Evolutionary conservation across 2,888 invertebrate species (phyloP).

Genomic region (Leucania comma): DNA sequence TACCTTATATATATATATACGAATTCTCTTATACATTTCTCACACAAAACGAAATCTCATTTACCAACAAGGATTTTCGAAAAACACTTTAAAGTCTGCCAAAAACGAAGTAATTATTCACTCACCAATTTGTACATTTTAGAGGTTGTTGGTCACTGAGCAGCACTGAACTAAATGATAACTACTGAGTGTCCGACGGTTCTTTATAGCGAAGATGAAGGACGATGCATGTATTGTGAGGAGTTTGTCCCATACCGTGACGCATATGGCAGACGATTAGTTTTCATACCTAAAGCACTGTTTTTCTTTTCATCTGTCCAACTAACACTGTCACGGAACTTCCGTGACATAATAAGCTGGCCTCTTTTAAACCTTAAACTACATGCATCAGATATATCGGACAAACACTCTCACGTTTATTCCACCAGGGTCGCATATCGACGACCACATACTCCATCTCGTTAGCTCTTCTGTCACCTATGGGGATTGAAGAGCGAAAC

Average conservation of each 20-base stretch:
- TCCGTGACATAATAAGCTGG: no score
- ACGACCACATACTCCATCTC: no score
- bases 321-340: no score
- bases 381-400: no score
- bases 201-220: slow-evolving; percentile 71
- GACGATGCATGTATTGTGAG: slow-evolving; percentile 50
- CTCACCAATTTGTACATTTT: slow-evolving; percentile 88
- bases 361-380: no score
- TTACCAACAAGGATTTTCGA: background rate
- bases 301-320: slow-evolving; percentile 9
- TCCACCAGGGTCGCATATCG: no score
- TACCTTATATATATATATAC: no score
- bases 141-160: slow-evolving; percentile 44
- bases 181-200: slow-evolving; percentile 32
- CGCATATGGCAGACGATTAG: slow-evolving; percentile 9
- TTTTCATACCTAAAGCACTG: slow-evolving; percentile 34
- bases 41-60: background rate
- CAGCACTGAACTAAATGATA: slow-evolving; percentile 68
- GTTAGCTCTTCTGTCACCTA: no score
- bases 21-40: background rate
- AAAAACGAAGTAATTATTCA: slow-evolving; percentile 46
- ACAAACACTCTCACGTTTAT: no score
- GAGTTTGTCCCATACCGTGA: slow-evolving; percentile 26
- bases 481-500: no score
- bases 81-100: background rate